Conservation (phyloP, 2,113 vertebrate genomes). For the Leiothrix lutea region DNA sequence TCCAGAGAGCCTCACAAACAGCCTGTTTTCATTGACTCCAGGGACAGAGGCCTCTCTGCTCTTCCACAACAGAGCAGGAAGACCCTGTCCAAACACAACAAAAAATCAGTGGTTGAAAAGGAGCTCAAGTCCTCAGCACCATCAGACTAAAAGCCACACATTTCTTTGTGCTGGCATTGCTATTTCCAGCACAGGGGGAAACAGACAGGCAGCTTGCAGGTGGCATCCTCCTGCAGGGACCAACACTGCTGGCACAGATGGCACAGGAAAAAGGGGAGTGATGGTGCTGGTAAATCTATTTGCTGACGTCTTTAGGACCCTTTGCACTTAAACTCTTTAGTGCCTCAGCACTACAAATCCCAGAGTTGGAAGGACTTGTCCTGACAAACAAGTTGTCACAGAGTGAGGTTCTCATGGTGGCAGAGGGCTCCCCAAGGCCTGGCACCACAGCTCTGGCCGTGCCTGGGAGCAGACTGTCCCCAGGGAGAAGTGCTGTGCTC, state of each 20-base stretch:
- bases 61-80: not conserved
- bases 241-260: not conserved
- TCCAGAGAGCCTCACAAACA: not conserved
- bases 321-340: not conserved
- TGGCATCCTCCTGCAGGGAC: not conserved
- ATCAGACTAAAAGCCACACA: not conserved
- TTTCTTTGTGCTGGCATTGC: not conserved
- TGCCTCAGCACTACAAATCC: not conserved
- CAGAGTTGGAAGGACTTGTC: not conserved
- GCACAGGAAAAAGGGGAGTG: not conserved
- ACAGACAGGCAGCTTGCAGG: not conserved
- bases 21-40: not conserved
- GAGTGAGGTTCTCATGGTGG: not conserved
- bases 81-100: not conserved
- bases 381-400: not conserved
- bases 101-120: not conserved
- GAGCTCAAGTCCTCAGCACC: not conserved
- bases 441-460: rapidly evolving
- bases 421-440: not conserved
- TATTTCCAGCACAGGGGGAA: not conserved
- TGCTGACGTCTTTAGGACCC: not conserved
- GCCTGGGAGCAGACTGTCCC: not conserved
- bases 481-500: not conserved
- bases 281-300: not conserved
- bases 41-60: not conserved